Conservation (phyloP, 1,140 invertebrate genomes). For the Listronotus oregonensis region DNA sequence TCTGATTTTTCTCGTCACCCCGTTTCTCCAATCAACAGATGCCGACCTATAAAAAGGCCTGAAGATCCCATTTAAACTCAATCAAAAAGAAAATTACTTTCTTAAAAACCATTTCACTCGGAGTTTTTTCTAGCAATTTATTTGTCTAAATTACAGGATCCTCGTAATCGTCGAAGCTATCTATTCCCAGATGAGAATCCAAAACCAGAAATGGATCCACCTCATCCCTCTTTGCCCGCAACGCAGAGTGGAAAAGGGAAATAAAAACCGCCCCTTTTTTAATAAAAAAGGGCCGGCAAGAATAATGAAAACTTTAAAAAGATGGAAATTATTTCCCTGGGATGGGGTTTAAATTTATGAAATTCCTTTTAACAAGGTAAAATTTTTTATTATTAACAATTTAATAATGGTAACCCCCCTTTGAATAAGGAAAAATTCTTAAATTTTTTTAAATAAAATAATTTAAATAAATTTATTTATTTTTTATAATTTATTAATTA, state of each 20-base stretch:
- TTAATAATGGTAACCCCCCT: too few species aligned
- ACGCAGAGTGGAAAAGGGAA: constrained; percentile 12
- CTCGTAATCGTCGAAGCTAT: constrained; percentile 60
- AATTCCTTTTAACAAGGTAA: too few species aligned
- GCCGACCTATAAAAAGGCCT: too few species aligned
- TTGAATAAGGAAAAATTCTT: too few species aligned
- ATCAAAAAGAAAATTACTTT: not conserved
- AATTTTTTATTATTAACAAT: too few species aligned
- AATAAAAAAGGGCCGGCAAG: constrained; percentile 50
- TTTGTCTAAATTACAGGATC: constrained; percentile 31
- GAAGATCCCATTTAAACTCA: not conserved
- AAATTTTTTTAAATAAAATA: too few species aligned
- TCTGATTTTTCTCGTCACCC: too few species aligned
- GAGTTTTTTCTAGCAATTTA: constrained; percentile 4
- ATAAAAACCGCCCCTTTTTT: constrained; percentile 47
- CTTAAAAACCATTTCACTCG: too few species aligned
- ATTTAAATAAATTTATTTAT: too few species aligned
- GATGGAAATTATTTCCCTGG: constrained; percentile 66
- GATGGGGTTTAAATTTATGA: too few species aligned
- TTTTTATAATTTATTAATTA: too few species aligned
- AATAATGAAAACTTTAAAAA: constrained; percentile 62
- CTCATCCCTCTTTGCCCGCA: not conserved
- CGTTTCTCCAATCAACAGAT: too few species aligned
- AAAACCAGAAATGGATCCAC: constrained; percentile 7
- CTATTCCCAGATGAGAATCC: constrained; percentile 55